Percentiles rank a stretch among this genome's conserved stretches.
Conservation (phyloP, 2,797 vertebrate genomes). For the Sphenodon punctatus region DNA sequence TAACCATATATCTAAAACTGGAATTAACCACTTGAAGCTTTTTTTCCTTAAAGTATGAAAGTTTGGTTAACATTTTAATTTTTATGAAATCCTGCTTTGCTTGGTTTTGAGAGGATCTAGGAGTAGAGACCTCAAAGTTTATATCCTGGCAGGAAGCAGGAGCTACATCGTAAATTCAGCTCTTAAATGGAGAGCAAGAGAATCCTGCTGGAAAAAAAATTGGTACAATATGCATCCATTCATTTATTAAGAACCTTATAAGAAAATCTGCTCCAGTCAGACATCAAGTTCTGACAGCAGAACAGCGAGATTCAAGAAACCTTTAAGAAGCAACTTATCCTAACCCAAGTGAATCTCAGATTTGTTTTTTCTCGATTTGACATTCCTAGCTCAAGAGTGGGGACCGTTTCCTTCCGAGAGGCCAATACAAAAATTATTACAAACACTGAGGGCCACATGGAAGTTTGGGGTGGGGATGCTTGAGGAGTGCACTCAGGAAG, state of each 20-base stretch:
- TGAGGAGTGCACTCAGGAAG: too few species aligned
- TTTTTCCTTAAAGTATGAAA: background rate
- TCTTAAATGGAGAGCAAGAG: background rate
- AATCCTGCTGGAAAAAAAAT: background rate
- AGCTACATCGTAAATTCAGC: background rate
- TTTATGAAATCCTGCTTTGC: background rate
- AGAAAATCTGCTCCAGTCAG: background rate
- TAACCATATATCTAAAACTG: background rate
- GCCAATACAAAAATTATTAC: too few species aligned
- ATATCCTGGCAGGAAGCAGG: constrained; percentile 1
- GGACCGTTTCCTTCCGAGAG: too few species aligned
- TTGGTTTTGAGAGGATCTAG: background rate
- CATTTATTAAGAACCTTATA: background rate
- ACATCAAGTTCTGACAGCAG: background rate
- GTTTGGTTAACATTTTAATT: background rate
- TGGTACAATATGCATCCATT: background rate
- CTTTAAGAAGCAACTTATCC: background rate
- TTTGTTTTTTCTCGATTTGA: too few species aligned
- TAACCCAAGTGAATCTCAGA: constrained; percentile 14
- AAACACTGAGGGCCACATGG: too few species aligned
- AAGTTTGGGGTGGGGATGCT: too few species aligned
- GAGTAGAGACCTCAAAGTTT: background rate
- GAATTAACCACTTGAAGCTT: background rate
- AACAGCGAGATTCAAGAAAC: background rate
- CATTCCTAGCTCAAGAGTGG: too few species aligned